Base-by-base conservation (phyloP, 2,113 vertebrate genomes). In the Paramisgurnus dabryanus region DNA sequence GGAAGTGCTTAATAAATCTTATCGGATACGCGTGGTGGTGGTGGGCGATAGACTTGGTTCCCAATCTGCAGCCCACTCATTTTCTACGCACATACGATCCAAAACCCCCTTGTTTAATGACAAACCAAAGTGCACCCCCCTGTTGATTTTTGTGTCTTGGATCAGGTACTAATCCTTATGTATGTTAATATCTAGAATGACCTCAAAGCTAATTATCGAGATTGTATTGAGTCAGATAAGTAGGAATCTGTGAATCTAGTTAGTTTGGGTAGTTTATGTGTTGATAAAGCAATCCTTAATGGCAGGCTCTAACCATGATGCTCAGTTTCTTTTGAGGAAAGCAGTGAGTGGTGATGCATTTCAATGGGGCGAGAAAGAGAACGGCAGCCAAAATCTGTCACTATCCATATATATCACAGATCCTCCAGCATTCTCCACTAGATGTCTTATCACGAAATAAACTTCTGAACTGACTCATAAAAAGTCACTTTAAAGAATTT, bases 311-410 rank as follows among this genome's bases (percentile, higher is more conserved):
- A 45, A 58, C 34, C 67, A 67, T 47, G 80, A 76, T 76, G 74
- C 18, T n/a, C 50, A 72, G 50, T 34, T 34, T 72, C 27, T 47
- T 17, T 47, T 65, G 39, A 3, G 13, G 4, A 67, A 75, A 74
- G 69, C 47, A 50, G 61, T 66, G 55, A 67, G 50, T 75, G 79
- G 83, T 67, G 70, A 70, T 82, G 80, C 64, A 85, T 85, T 66
- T 85, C 78, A 85, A 82, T 79, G 77, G 71, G 78, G 50, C 8
- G 11, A 45, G 40, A 78, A 11, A 55, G 70, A 57, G 68, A 68
- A 45, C 12, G 34, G 63, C 47, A 27, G 67, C 43, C 53, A 81
- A 60, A 72, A 72, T 39, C 63, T 22, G 45, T 45, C 17, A 45
- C 7, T 15, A 4, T 55, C 10, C 18, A 72, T 41, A 34, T 34